phyloP scores from a whole-genome alignment of 2,797 vertebrate genomes.

The Cossypha dichroa region DNA sequence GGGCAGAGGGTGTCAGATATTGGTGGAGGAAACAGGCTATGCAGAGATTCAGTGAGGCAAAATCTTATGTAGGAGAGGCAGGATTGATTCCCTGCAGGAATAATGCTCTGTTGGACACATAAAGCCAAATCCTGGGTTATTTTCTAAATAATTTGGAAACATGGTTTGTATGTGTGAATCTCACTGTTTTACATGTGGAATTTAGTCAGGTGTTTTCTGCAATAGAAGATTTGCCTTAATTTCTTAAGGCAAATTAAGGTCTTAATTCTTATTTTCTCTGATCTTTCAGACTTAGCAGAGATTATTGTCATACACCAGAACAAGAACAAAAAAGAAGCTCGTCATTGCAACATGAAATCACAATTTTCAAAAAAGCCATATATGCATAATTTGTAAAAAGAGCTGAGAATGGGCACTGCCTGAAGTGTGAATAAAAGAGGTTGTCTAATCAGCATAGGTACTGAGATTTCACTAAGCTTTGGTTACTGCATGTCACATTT shows the following conservation, averaged over 20 bases:
- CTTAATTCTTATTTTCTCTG: not conserved
- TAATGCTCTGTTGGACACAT: not conserved
- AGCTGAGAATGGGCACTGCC: not conserved
- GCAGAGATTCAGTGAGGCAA: not conserved
- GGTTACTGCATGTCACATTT: not conserved
- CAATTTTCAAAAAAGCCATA: not conserved
- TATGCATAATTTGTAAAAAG: constrained; percentile 7
- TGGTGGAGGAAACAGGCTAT: not conserved
- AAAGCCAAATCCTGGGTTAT: not conserved
- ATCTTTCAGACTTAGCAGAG: not conserved
- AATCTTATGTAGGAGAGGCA: not conserved
- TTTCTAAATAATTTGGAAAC: not conserved
- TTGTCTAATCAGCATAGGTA: constrained; percentile 9
- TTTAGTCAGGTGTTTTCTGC: not conserved
- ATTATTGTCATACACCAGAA: not conserved
- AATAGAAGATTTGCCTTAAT: not conserved
- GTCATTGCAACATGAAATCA: not conserved
- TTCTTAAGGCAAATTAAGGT: not conserved
- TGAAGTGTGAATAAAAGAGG: constrained; percentile 24
- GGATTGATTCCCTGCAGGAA: fast-evolving
- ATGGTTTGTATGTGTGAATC: not conserved
- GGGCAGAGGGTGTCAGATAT: not conserved
- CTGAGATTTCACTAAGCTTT: constrained; percentile 46
- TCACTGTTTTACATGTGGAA: not conserved
- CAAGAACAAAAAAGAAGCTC: not conserved